phyloP scores from a whole-genome alignment of 2,888 invertebrate species.

The Ectemnius lituratus region DNA sequence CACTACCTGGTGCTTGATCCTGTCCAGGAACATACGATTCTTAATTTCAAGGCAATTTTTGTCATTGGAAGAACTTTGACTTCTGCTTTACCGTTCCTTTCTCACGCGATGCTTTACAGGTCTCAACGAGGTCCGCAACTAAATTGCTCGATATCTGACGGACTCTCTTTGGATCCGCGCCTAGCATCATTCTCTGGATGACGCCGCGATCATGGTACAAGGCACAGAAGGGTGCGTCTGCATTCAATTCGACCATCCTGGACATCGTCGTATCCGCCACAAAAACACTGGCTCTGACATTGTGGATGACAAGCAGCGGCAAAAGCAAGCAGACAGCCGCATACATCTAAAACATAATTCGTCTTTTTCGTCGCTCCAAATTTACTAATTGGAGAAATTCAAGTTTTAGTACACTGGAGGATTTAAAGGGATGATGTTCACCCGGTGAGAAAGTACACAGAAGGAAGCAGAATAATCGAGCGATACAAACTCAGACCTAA shows the following conservation, averaged over 20 bases:
- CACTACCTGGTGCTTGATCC: conserved; percentile 68
- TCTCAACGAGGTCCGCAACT: conserved; percentile 80
- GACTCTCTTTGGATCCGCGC: conserved; percentile 80
- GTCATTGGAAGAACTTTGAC: neutral
- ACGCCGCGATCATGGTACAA: conserved; percentile 82
- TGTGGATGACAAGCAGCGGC: conserved; percentile 40
- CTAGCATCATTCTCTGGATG: conserved; percentile 81
- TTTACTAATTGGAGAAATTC: no score
- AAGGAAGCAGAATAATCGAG: no score
- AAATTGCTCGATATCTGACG: conserved; percentile 82
- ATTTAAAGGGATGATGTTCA: no score
- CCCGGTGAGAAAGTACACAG: no score
- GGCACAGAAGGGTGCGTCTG: conserved; percentile 81
- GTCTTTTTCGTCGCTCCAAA: no score
- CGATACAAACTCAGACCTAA: conserved; percentile 15
- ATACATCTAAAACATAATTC: conserved; percentile 59
- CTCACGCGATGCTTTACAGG: conserved; percentile 78
- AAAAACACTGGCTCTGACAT: conserved; percentile 77
- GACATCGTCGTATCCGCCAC: conserved; percentile 83
- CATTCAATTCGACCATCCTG: conserved; percentile 82
- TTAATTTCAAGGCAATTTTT: no score
- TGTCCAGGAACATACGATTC: conserved; percentile 17
- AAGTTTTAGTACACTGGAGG: no score
- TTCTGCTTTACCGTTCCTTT: conserved; percentile 68
- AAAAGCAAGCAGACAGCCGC: conserved; percentile 42